Base-by-base conservation (phyloP, 2,797 vertebrate genomes). In the Melanotaenia pygmaea region DNA sequence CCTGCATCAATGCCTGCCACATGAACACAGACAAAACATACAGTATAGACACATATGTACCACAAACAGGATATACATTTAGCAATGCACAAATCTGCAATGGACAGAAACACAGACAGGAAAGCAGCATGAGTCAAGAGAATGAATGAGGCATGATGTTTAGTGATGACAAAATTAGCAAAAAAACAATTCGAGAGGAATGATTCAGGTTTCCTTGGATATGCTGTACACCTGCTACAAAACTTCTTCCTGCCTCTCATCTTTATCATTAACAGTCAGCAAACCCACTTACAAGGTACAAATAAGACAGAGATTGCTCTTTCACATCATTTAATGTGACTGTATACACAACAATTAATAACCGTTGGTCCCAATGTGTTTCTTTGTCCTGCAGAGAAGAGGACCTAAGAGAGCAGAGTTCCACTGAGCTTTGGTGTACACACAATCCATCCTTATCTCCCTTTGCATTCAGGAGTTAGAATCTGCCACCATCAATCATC, bases 1-100 rank as follows among this genome's bases (percentile, higher is more conserved):
- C 97, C 89, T 98, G 93, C 79, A 99, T 92, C 86, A 99, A 95
- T 38, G 97, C 98, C 98, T 99, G 90, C 47, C 76, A 85, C 72
- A 70, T n/a, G 18, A 64, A 64, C 53, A 77, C 30, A 73, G 28
- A 83, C 45, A 76, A 7, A 32, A 37, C 7, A 24, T 45, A 43
- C n/a, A 26, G 43, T 12, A 71, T 26, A 56, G 34, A 70, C 35
- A 28, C 53, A 58, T 20, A 40, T 26, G 38, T 32, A 40, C 28
- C 22, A 86, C 61, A 70, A 59, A 76, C 59, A 38, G 45, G 8
- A 56, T 38, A 22, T 43, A 77, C 76, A 62, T 4, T 70, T 43
- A 80, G 50, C 67, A 18, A 63, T 57, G 51, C 58, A 78, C 65
- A 74, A 53, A 81, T 20, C 77, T 35, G 3, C 18, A 57, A 68